These are phyloP conservation scores for Chloroclysta siterata DNA, from an alignment of 2,888 invertebrate species.

Conservation along the genomic window DNA sequence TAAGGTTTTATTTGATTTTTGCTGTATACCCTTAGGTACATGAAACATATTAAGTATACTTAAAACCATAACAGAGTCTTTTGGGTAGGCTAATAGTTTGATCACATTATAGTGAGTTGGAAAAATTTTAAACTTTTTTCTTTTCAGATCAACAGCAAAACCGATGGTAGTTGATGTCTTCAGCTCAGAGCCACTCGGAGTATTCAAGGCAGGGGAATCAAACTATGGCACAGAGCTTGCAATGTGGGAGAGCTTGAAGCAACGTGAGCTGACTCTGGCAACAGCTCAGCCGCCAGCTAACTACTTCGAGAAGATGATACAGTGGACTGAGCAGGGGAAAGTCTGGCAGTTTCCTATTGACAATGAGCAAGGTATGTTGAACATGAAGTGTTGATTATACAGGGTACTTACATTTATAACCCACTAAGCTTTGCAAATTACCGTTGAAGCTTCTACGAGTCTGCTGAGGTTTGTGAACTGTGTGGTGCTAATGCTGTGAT, in stretches of 20 bases:
- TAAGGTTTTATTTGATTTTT: conserved; percentile 14
- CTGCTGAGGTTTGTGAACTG: too few species aligned
- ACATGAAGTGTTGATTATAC: not conserved
- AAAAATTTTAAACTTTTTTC: not conserved
- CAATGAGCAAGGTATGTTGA: conserved; percentile 94
- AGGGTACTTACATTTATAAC: too few species aligned
- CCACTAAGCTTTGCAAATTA: too few species aligned
- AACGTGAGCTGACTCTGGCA: conserved; percentile 88
- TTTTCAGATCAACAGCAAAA: conserved; percentile 10
- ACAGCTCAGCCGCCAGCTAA: conserved; percentile 92
- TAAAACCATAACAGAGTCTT: too few species aligned
- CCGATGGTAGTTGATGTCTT: conserved; percentile 86
- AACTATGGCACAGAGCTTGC: conserved; percentile 77
- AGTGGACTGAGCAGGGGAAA: conserved; percentile 97
- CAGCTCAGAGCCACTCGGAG: conserved; percentile 86
- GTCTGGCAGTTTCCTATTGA: conserved; percentile 98
- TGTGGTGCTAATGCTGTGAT: too few species aligned
- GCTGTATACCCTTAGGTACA: too few species aligned
- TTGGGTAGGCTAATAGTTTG: too few species aligned
- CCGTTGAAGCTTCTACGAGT: too few species aligned
- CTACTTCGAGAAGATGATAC: conserved; percentile 96
- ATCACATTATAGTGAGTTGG: not conserved
- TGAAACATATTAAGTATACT: too few species aligned
- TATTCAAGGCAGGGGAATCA: conserved; percentile 81
- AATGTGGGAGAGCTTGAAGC: conserved; percentile 88